Evolutionary conservation across 2,797 vertebrate species (phyloP), one percentile per base, ranked within the genome.

Genomic region (Pachyuromys duprasi): DNA sequence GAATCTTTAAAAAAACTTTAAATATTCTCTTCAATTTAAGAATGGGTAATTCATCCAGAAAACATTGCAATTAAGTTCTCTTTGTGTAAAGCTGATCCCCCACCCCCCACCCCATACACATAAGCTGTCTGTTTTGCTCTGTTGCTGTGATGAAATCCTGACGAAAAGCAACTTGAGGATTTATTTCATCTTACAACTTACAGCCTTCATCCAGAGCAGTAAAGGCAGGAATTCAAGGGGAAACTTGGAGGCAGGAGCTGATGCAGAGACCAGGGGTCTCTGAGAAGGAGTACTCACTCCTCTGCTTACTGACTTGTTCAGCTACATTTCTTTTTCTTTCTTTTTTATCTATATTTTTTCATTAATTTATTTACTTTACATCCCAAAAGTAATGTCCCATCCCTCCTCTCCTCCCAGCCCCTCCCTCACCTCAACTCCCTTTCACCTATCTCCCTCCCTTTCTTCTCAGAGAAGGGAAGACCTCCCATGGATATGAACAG

Each of bases 1-100:
- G 1, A 3, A 87, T 72, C 70, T 82, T 93, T n/a, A 76, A 67
- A 89, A 89, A 83, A 92, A 17, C 24, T 69, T 60, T 67, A 83
- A 89, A 86, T 94, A 62, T n/a, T 69, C 45, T 69, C 20, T 86
- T 86, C 45, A 86, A 69, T 88, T 94, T 93, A 28, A 8, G 63
- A 88, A 94, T 45, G 75, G 24, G 17, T n/a, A 78, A 86, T 89
- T 79, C 76, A 36, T 81, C 49, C 89, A 39, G 5, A 69, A 92
- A 90, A 90, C 42, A 82, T 26, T 55, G 26, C 26, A 87, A 76
- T 75, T 89, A 78, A 76, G 36, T 14, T 94, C 11, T 82, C 42
- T 93, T 78, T 55, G 1, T 18, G 45, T 82, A 90, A 92, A 93
- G 55, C 22, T 57, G 6, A 62, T 31, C 49, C 4, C 15, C 45